Evolutionary conservation across 2,888 invertebrate genomes (phyloP), one percentile per base, ranked within the genome.

Genomic region (Acanthosepion lycidas): DNA sequence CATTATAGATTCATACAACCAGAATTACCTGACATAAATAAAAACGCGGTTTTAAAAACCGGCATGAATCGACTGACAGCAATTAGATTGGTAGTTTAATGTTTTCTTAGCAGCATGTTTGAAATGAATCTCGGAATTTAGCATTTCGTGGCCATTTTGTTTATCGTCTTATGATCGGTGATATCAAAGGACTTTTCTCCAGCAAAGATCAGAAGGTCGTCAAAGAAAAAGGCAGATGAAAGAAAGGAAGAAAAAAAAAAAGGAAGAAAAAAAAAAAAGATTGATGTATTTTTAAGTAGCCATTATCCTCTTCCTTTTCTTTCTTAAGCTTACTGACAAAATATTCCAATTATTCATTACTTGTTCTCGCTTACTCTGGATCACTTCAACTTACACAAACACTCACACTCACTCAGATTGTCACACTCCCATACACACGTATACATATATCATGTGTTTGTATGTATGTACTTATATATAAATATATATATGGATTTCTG

Each of bases 221-320:
- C n/a, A 12, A 15, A 15, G n/a, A 78, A n/a, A 78, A 78, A 33
- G 3, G 18, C 15, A 12, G 78, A n/a, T n/a, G 78, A 5, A 59
- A 23, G 6, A 23, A 59, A 59, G 20, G 6, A 59, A 55, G n/a
- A 12, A 12, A 64, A 64, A 20, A 20, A 23, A 5, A 23, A 59
- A 59, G 20, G 0, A 59, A 55, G n/a, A 4, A 12, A 64, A 28
- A 9, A 20, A 2, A 5, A 33, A n/a, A 78, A 78, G 78, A 78
- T 78, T 78, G 78, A 78, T 78, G 78, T n/a, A 78, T n/a, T 78
- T 78, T 78, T 78, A 78, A 78, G 78, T 78, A 78, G 33, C 78
- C n/a, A 78, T 78, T 78, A 78, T 78, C 33, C 78, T 78, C 28
- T n/a, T 78, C 78, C n/a, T 78, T 9, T n/a, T 78, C 78, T 15